A percentile compares a stretch with the other conserved stretches of the same genome.
phyloP scores from a whole-genome alignment of 1,140 invertebrate genomes.

The Adelges cooleyi region DNA sequence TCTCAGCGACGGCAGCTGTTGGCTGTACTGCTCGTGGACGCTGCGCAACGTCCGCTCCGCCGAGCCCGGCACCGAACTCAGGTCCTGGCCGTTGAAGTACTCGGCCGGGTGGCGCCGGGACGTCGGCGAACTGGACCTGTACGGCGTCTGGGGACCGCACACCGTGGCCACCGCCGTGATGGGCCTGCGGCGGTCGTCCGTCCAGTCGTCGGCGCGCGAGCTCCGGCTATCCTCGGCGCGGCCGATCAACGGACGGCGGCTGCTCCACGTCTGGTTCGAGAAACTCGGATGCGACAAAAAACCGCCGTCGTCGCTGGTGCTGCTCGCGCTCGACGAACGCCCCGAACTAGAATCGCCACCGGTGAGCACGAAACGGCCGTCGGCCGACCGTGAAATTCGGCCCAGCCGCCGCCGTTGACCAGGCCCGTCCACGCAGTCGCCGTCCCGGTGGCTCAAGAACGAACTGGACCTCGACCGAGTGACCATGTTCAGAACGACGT shows the following conservation, averaged over 20 bases:
- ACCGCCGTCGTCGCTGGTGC: slow-evolving; percentile 66
- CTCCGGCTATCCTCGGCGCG: slow-evolving; percentile 49
- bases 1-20: slow-evolving; percentile 57
- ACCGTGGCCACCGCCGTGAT: slow-evolving; percentile 35
- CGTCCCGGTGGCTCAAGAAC: background rate
- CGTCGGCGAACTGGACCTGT: slow-evolving; percentile 54
- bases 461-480: slow-evolving; percentile 16
- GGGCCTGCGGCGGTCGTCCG: slow-evolving; percentile 41
- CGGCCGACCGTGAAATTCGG: slow-evolving; percentile 56
- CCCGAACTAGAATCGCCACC: slow-evolving; percentile 39
- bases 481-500: slow-evolving; percentile 27
- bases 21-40: slow-evolving; percentile 54
- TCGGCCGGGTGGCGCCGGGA: slow-evolving; percentile 49
- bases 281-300: slow-evolving; percentile 45
- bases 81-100: slow-evolving; percentile 68
- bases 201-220: slow-evolving; percentile 47
- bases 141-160: slow-evolving; percentile 40
- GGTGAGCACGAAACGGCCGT: slow-evolving; percentile 59
- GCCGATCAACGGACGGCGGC: slow-evolving; percentile 37
- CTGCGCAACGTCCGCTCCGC: slow-evolving; percentile 58
- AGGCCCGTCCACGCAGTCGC: slow-evolving; percentile 34
- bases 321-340: slow-evolving; percentile 54
- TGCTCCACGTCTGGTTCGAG: slow-evolving; percentile 28
- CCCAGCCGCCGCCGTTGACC: slow-evolving; percentile 38
- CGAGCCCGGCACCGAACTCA: slow-evolving; percentile 67